These are phyloP conservation scores for Nanorana parkeri DNA, from an alignment of 2,113 vertebrate genomes.

Conservation along the genomic window DNA sequence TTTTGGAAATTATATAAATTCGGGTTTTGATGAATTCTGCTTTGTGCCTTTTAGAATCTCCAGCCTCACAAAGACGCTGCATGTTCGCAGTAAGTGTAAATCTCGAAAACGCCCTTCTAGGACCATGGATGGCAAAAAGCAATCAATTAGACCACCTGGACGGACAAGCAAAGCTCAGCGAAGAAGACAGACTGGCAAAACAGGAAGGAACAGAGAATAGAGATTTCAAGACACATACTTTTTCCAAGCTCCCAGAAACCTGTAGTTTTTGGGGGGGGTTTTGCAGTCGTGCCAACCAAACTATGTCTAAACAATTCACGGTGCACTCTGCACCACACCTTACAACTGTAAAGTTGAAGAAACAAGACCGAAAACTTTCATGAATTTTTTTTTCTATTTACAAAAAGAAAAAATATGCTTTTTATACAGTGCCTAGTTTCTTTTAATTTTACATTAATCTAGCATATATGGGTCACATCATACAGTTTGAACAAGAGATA, in stretches of 20 bases:
- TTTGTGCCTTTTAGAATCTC: constrained; percentile 79
- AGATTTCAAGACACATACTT: too few relatives aligned
- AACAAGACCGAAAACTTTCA: too few relatives aligned
- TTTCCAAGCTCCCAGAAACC: neutral
- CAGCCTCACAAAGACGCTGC: constrained; percentile 83
- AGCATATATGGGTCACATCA: neutral
- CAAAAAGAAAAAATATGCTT: neutral
- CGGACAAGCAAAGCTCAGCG: constrained; percentile 84
- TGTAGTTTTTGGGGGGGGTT: too few relatives aligned
- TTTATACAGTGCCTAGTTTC: neutral
- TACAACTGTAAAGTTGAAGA: too few relatives aligned
- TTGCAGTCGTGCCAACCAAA: neutral
- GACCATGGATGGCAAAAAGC: constrained; percentile 70
- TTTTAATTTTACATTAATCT: neutral
- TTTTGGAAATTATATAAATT: neutral
- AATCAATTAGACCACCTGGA: constrained; percentile 69
- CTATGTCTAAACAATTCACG: too few relatives aligned
- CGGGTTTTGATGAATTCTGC: neutral
- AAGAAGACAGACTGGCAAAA: constrained; percentile 80
- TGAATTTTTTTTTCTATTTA: too few relatives aligned
- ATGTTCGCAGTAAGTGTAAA: constrained; percentile 75
- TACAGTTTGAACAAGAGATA: too few relatives aligned
- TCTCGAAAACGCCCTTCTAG: constrained; percentile 58
- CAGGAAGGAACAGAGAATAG: constrained; percentile 64
- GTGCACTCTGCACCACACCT: too few relatives aligned